Evolutionary conservation across 2,888 invertebrate species (phyloP).

Genomic region (Cheilosia variabilis): DNA sequence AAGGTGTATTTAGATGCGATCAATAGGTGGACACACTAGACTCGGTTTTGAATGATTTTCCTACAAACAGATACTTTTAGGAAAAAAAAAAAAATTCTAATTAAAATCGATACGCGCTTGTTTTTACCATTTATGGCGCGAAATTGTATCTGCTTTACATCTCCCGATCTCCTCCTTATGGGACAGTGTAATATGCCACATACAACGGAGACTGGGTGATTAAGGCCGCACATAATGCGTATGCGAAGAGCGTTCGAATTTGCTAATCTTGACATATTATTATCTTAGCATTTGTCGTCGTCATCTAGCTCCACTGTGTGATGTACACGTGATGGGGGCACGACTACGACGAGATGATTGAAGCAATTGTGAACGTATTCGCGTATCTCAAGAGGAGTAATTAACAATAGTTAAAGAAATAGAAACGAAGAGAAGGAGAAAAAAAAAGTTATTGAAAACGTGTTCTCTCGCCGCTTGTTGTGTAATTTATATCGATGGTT

Average conservation of each 20-base stretch:
- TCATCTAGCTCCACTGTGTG: slow-evolving; percentile 7
- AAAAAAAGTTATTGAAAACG: slow-evolving; percentile 49
- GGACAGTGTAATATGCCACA: neutral
- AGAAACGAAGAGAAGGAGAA: neutral
- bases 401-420: slow-evolving; percentile 69
- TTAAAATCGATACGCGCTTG: slow-evolving; percentile 44
- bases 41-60: slow-evolving; percentile 2
- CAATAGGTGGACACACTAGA: slow-evolving; percentile 16
- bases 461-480: slow-evolving; percentile 67
- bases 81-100: slow-evolving; percentile 17
- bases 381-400: slow-evolving; percentile 61
- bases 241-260: slow-evolving; percentile 67
- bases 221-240: slow-evolving; percentile 67
- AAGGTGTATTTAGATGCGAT: slow-evolving; percentile 65
- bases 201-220: slow-evolving; percentile 29
- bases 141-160: slow-evolving; percentile 35
- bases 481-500: slow-evolving; percentile 68
- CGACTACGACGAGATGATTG: slow-evolving; percentile 63
- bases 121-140: slow-evolving; percentile 56
- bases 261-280: slow-evolving; percentile 72
- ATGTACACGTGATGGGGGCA: slow-evolving; percentile 18
- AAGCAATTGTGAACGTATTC: slow-evolving; percentile 51
- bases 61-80: slow-evolving; percentile 22
- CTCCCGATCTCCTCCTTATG: slow-evolving; percentile 2
- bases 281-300: slow-evolving; percentile 60